Percentiles rank a stretch among this genome's conserved stretches.
Conservation (phyloP, 2,888 invertebrate species). For the Strigamia crassipes region DNA sequence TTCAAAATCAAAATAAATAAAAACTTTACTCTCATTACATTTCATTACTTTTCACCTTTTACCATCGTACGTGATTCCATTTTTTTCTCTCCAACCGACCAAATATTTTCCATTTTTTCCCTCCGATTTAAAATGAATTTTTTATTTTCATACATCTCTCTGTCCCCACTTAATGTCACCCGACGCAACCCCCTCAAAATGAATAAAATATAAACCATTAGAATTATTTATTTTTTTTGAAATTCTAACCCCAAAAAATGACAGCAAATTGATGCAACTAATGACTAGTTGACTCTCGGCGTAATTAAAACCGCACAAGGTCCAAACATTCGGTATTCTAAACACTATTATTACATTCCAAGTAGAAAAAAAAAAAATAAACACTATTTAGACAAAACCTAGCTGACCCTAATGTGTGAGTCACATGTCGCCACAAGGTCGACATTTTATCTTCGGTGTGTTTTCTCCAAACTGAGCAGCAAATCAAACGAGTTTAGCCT, state of each 20-base stretch:
- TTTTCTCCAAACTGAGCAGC: constrained; percentile 26
- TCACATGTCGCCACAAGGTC: constrained; percentile 36
- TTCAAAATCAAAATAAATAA: no score
- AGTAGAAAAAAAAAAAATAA: not conserved
- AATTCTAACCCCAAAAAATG: no score
- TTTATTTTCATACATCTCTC: no score
- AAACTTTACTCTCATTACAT: no score
- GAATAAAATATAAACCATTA: not conserved
- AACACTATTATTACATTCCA: constrained; percentile 14
- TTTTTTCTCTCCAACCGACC: no score
- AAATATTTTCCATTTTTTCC: no score
- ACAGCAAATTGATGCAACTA: not conserved
- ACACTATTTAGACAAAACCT: not conserved
- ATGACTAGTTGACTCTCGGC: not conserved
- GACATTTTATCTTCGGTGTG: not conserved
- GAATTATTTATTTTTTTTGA: not conserved
- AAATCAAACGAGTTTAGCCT: constrained; percentile 1
- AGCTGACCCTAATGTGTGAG: constrained; percentile 37
- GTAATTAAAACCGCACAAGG: not conserved
- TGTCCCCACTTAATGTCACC: no score
- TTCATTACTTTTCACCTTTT: no score
- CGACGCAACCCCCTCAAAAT: not conserved
- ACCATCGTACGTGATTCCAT: no score
- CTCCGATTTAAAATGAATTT: no score
- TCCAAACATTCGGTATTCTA: not conserved